Evolutionary conservation across 1,140 invertebrate genomes (phyloP), one percentile per base, ranked within the genome.

Genomic region (Diplogasteroides magnus): DNA sequence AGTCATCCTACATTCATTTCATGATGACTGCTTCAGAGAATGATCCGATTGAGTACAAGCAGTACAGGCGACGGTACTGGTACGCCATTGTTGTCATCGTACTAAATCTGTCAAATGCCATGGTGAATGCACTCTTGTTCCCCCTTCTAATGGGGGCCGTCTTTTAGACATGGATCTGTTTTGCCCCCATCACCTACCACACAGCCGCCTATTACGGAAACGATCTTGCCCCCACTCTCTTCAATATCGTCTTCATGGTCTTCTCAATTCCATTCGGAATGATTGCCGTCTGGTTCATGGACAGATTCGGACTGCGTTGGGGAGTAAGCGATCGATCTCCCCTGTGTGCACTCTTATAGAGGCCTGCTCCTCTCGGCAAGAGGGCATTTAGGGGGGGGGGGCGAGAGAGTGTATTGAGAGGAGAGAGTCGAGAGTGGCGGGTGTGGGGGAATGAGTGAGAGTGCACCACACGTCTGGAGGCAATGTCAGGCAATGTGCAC

Each of bases 161-260:
- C 31, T 77, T 82, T 63, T 74, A 86, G 84, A 84, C 84, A 69
- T 86, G 86, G 86, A 85, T 86, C 26, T 83, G 83, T 13, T 86
- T 83, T 75, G 84, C 85, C 26, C 83, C 85, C 0, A 84, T 86
- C n/a, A 83, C 85, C 27, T 83, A 84, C 69, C 75, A 83, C 48
- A 83, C 84, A 2, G 76, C 82, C 11, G 72, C 71, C 37, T 86
- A 81, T 62, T 86, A 83, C 71, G 71, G 77, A 19, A 82, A 84
- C 27, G 72, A 71, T 32, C 71, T 77, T 19, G 82, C 81, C 37
- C 72, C 82, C 31, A 84, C 85, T 71, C 83, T 84, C 69, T 70
- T 86, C 29, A 85, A 85, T n/a, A 71, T 84, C 0, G 80, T 86
- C 11, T 86, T 84, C 69, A 79, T 86, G 59, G 79, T 85, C 14